Evolutionary conservation across 2,888 invertebrate genomes (phyloP).

Genomic region (Sycophila texana): DNA sequence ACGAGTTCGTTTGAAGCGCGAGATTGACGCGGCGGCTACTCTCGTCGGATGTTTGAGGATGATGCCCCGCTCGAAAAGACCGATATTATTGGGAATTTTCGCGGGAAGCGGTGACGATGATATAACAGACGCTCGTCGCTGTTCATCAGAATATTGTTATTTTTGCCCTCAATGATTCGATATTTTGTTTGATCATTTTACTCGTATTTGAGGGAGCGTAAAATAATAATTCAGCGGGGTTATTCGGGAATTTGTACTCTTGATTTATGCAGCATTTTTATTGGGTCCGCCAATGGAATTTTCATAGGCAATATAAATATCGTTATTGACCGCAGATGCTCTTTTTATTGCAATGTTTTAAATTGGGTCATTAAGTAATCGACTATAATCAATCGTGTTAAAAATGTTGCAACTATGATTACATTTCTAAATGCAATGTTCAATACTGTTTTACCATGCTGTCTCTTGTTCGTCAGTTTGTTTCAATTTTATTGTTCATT

Average conservation of each 20-base stretch:
- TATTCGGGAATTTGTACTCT: neutral
- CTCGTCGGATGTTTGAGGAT: neutral
- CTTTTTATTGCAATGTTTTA: neutral
- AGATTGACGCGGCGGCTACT: slow-evolving; percentile 1
- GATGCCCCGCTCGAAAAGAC: neutral
- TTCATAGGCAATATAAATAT: no score
- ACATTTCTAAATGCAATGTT: neutral
- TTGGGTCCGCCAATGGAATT: no score
- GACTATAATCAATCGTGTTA: neutral
- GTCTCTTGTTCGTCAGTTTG: neutral
- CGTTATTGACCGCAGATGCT: no score
- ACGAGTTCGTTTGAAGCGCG: neutral
- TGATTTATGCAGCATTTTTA: neutral
- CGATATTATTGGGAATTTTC: slow-evolving; percentile 2
- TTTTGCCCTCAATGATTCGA: neutral
- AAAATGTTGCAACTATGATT: neutral
- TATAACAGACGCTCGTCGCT: neutral
- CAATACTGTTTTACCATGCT: no score
- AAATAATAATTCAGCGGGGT: neutral
- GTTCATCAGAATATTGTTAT: neutral
- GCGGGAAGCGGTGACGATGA: neutral
- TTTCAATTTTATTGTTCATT: neutral
- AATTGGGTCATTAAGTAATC: neutral
- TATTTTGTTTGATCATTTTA: neutral
- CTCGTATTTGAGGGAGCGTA: neutral